Conservation (phyloP, 1,140 invertebrate species). For the Thaumatotibia leucotreta region DNA sequence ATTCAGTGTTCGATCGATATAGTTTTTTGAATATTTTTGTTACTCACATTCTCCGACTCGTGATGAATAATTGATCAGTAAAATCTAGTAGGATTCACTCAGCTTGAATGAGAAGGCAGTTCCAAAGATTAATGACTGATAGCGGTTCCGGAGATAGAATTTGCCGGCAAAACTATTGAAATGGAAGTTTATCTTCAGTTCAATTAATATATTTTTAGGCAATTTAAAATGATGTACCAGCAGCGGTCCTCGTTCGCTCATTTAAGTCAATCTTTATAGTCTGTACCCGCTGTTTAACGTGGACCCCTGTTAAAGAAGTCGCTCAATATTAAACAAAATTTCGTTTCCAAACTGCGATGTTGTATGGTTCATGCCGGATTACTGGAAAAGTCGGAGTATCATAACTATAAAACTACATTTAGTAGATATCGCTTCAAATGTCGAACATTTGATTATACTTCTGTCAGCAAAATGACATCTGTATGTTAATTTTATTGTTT, state of each 20-base stretch:
- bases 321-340: no score
- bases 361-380: background rate
- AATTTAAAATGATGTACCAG: no score
- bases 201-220: no score
- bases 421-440: background rate
- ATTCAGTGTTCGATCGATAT: no score
- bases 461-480: conserved; percentile 38
- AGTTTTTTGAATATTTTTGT: no score
- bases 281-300: no score
- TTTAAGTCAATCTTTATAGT: no score
- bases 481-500: conserved; percentile 64
- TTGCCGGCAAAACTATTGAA: background rate
- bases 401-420: conserved; percentile 9
- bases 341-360: background rate
- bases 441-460: conserved; percentile 20
- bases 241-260: no score
- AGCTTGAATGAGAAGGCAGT: conserved; percentile 48
- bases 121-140: conserved; percentile 41
- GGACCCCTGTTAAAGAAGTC: no score
- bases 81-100: conserved; percentile 45
- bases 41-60: background rate
- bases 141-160: background rate
- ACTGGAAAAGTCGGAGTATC: background rate
- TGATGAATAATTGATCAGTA: background rate
- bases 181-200: background rate